Evolutionary conservation across 2,888 invertebrate species (phyloP).

Genomic region (Steinernema carpocapsae): DNA sequence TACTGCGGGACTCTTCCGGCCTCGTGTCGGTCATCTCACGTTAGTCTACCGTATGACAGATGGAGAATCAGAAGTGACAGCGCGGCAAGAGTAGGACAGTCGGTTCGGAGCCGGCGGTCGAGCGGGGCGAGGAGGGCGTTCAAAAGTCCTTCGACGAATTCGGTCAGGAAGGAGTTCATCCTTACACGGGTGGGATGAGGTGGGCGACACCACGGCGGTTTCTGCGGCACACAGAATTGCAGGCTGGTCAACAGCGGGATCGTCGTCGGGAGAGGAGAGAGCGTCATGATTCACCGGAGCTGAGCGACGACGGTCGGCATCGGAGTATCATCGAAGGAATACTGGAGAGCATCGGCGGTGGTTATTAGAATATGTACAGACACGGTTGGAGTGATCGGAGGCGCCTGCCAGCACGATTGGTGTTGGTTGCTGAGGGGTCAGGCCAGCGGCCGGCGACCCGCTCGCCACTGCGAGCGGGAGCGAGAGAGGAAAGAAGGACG

Average conservation of each 20-base stretch:
- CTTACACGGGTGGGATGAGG: conserved; percentile 20
- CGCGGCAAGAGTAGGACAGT: conserved; percentile 8
- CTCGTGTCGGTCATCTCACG: conserved; percentile 33
- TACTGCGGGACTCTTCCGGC: conserved; percentile 19
- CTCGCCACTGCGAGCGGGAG: background rate
- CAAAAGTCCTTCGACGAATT: conserved; percentile 26
- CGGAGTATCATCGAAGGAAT: conserved; percentile 12
- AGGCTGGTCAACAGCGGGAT: conserved; percentile 21
- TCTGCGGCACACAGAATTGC: conserved; percentile 32
- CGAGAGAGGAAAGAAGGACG: background rate
- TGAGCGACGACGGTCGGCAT: background rate
- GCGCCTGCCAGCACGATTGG: conserved; percentile 26
- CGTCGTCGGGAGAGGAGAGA: conserved; percentile 7
- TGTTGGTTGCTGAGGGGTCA: conserved; percentile 10
- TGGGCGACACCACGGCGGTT: conserved; percentile 23
- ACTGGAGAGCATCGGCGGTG: background rate
- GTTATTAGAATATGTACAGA: conserved; percentile 32
- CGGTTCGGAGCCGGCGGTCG: conserved; percentile 27
- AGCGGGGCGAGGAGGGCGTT: conserved; percentile 7
- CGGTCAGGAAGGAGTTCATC: conserved; percentile 15
- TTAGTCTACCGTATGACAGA: conserved; percentile 33
- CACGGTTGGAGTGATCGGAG: background rate
- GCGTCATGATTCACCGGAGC: conserved; percentile 12
- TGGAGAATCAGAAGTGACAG: conserved; percentile 31
- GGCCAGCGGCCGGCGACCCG: conserved; percentile 18